Evolutionary conservation across 1,140 invertebrate genomes (phyloP).

Genomic region (Trialeurodes vaporariorum): DNA sequence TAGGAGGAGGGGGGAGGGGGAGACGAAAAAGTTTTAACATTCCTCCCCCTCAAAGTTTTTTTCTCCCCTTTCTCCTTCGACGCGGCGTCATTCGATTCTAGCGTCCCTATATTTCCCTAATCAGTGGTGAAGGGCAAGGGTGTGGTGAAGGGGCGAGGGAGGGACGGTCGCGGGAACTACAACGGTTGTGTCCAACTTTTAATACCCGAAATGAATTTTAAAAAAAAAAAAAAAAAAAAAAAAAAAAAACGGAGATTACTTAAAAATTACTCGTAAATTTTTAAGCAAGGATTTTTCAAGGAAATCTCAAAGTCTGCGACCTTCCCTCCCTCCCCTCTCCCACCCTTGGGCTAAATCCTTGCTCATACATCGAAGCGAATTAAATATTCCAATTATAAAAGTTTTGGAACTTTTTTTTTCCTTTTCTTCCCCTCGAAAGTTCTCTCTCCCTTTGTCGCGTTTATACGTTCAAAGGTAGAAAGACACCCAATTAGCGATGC

Average conservation of each 20-base stretch:
- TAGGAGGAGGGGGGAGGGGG: too few species aligned
- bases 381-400: slow-evolving; percentile 1
- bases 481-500: background rate
- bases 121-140: too few species aligned
- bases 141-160: background rate
- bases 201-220: background rate
- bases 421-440: background rate
- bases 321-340: too few species aligned
- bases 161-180: too few species aligned
- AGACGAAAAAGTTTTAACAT: background rate
- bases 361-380: background rate
- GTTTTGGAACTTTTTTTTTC: background rate
- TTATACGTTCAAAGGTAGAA: background rate
- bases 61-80: background rate
- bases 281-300: background rate
- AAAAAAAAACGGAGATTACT: background rate
- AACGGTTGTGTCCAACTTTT: background rate
- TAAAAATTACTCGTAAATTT: background rate
- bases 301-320: background rate
- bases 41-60: background rate
- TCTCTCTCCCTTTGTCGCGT: too few species aligned
- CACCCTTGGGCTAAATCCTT: too few species aligned
- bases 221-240: too few species aligned
- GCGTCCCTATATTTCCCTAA: background rate
- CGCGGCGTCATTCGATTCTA: background rate